Evolutionary conservation across 2,888 invertebrate genomes (phyloP).

Genomic region (Drosophila yooni): DNA sequence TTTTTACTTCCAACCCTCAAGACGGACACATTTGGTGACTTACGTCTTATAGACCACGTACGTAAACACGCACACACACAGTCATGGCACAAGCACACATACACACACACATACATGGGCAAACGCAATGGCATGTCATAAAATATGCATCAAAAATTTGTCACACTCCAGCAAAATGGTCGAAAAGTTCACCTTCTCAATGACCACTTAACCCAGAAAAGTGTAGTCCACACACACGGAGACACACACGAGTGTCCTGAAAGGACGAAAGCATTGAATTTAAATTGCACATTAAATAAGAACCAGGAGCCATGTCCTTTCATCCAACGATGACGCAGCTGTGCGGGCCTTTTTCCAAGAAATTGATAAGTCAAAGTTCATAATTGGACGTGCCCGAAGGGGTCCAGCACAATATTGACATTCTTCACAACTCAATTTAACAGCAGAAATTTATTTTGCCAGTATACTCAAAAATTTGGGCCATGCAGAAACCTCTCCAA

Average conservation of each 20-base stretch:
- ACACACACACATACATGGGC: constrained; percentile 3
- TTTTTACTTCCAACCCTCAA: constrained; percentile 24
- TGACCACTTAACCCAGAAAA: constrained; percentile 74
- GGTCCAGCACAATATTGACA: constrained; percentile 37
- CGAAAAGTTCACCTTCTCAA: constrained; percentile 72
- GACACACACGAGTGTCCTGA: constrained; percentile 3
- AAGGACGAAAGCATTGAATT: constrained; percentile 67
- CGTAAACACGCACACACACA: constrained; percentile 8
- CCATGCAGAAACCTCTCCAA: not conserved
- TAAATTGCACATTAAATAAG: constrained; percentile 74
- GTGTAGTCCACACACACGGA: constrained; percentile 17
- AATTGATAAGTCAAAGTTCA: constrained; percentile 78
- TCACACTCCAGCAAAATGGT: constrained; percentile 67
- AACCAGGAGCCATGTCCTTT: constrained; percentile 47
- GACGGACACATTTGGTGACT: constrained; percentile 3
- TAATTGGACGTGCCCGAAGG: constrained; percentile 55
- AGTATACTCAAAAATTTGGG: constrained; percentile 7
- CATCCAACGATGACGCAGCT: constrained; percentile 35
- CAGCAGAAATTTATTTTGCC: constrained; percentile 29
- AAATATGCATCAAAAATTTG: constrained; percentile 77
- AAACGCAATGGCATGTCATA: constrained; percentile 46
- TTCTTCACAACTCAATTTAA: constrained; percentile 39
- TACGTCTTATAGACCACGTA: constrained; percentile 5
- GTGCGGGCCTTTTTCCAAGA: constrained; percentile 55
- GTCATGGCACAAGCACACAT: constrained; percentile 3